Percentiles rank a stretch among this genome's conserved stretches.
phyloP scores from a whole-genome alignment of 2,797 vertebrate species.

The Danio kyathit region DNA sequence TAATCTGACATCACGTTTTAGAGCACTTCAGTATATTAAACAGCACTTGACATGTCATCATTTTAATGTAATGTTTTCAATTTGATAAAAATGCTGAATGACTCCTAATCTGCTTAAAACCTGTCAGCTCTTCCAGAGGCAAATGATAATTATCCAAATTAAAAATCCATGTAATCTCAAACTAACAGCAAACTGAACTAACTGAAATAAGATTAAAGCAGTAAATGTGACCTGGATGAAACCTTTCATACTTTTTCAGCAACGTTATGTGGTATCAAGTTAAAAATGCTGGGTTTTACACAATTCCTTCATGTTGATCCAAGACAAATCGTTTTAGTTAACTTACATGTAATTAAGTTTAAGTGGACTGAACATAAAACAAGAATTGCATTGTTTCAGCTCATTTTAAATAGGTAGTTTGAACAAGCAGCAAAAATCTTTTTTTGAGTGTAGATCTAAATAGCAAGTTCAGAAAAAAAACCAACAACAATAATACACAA shows the following conservation, averaged over 20 bases:
- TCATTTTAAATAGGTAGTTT: no score
- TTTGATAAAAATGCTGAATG: constrained; percentile 8
- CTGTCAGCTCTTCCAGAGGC: constrained; percentile 53
- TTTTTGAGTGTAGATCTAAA: no score
- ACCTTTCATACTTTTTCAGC: no score
- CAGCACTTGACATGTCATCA: not conserved
- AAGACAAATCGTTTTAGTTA: no score
- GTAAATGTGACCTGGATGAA: not conserved
- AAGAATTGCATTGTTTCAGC: no score
- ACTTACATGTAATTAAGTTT: no score
- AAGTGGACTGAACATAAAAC: no score
- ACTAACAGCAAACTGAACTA: constrained; percentile 65
- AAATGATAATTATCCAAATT: constrained; percentile 71
- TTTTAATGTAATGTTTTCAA: not conserved
- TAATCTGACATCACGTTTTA: not conserved
- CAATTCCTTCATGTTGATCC: not conserved
- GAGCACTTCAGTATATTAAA: not conserved
- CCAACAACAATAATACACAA: not conserved
- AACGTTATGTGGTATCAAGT: not conserved
- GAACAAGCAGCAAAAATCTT: no score
- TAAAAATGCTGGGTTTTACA: not conserved
- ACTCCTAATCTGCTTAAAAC: constrained; percentile 33
- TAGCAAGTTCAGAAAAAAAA: no score
- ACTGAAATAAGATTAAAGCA: not conserved
- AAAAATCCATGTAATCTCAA: constrained; percentile 73